Base-by-base conservation (phyloP, 2,888 invertebrate species). In the Erynnis tages region DNA sequence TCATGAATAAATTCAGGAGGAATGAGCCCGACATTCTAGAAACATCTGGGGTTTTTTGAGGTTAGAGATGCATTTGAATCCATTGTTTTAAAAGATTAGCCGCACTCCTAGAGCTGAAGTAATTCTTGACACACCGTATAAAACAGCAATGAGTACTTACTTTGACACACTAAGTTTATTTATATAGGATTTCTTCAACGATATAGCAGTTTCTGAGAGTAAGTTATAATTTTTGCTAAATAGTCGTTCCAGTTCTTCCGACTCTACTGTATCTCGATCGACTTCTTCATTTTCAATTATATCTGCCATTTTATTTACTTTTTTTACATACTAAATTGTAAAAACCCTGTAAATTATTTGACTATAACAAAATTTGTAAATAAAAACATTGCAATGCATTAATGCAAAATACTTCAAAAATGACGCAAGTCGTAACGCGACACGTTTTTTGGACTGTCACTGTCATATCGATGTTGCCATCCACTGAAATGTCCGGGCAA, bases 161-260 rank as follows among this genome's bases (percentile, higher is more conserved):
- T 84, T 89, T 46, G 91, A 91, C 2, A 90, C 91, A 60, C 89
- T 82, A 57, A 94, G 67, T 50, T 91, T 90, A 35, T 93, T 87
- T 44, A 94, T 82, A 65, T 93, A 94, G 2, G 90, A 89, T 54
- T 91, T 89, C 21, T 91, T 84, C 0, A 87, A 61, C 0, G 91
- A 86, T 23, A 92, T 83, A 0, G 86, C 79, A 41, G 88, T 90
- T 76, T 94, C 92, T 25, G 79, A 61, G 2, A 82, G 35, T 54
- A 89, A 66, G 16, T 65, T 69, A 56, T 78, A 83, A 60, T 78
- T 77, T 55, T 76, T 76, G 37, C 57, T 67, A 63, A 89, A 88
- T 17, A 74, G 68, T 58, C 79, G 60, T 19, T 80, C 72, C 55
- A 88, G 54, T 35, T 62, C 68, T 14, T 78, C 71, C 21, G 63